Percentiles rank a stretch among this genome's conserved stretches.
Conservation (phyloP, 2,113 vertebrate genomes). For the Hemicordylus capensis region DNA sequence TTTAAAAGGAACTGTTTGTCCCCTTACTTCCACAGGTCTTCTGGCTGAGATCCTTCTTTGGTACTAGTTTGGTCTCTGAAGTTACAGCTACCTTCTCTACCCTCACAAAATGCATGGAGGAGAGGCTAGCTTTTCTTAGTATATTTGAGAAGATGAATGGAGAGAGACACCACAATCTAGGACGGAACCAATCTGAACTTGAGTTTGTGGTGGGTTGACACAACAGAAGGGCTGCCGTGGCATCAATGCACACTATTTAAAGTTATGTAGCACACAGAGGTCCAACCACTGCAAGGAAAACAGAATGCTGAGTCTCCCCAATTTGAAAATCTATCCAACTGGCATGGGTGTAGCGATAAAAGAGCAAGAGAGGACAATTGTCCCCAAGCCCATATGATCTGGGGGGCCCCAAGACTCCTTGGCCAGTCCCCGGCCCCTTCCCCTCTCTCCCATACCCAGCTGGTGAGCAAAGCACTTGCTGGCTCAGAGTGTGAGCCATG, state of each 20-base stretch:
- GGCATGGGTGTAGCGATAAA: no score
- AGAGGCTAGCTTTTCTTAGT: slow-evolving; percentile 69
- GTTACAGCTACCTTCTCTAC: slow-evolving; percentile 75
- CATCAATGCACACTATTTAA: background rate
- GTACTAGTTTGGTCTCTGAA: slow-evolving; percentile 66
- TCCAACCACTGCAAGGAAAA: background rate
- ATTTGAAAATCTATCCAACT: background rate
- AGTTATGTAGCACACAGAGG: background rate
- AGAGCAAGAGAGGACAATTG: no score
- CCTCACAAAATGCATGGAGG: slow-evolving; percentile 64
- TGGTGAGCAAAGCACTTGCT: no score
- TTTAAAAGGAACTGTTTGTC: background rate
- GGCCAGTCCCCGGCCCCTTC: no score
- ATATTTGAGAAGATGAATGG: slow-evolving; percentile 62
- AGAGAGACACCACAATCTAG: slow-evolving; percentile 20
- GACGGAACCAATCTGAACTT: background rate
- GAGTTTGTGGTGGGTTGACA: background rate
- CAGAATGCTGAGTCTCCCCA: no score
- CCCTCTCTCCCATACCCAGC: no score
- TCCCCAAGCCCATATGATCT: no score
- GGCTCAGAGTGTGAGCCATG: no score
- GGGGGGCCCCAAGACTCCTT: no score
- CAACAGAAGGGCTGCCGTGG: background rate
- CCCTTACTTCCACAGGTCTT: slow-evolving; percentile 67
- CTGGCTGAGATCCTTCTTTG: slow-evolving; percentile 74